Evolutionary conservation across 2,888 invertebrate species (phyloP), one percentile per base, ranked within the genome.

Genomic region (Protonemura montana): DNA sequence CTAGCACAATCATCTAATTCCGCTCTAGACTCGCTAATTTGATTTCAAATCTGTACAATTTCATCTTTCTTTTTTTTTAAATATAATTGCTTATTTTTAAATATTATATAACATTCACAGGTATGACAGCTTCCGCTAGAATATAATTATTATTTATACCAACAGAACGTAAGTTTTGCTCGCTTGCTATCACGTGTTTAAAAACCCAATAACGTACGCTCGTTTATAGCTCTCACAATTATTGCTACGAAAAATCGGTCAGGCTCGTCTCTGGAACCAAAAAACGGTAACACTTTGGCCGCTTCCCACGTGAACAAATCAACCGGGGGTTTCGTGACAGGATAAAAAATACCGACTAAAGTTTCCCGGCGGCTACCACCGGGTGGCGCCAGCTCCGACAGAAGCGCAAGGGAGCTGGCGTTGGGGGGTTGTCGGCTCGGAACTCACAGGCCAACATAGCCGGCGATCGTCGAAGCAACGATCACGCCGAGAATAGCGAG

Each of bases 401-500:
- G n/a, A n/a, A n/a, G n/a, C n/a, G n/a, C n/a, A n/a, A 7, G 41
- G 41, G 41, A 41, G 13, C 41, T 5, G 41, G 41, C 41, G 13
- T 13, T 5, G 41, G 6, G 41, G 6, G 6, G 41, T 41, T 41
- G 41, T n/a, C 41, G 59, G 21, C 76, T 21, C 2, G 27, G 21
- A 7, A 28, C 25, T 92, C 90, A 91, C 90, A 94, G 91, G 90
- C 94, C 94, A 90, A 94, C 92, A 91, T 94, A 94, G 90, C 94
- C 93, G 90, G 95, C 95, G 92, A 96, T 93, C 91, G 94, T 94
- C 89, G 94, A 93, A 89, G 93, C 93, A 89, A 94, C 91, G 91
- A 97, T 94, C 91, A 96, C 94, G 91, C 95, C 94, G 91, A 97
- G 94, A 91, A 97, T 94, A 91, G 95, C 94, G 91, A 97, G 93